phyloP scores from a whole-genome alignment of 2,888 invertebrate genomes.

The Drosophila buzzatii region DNA sequence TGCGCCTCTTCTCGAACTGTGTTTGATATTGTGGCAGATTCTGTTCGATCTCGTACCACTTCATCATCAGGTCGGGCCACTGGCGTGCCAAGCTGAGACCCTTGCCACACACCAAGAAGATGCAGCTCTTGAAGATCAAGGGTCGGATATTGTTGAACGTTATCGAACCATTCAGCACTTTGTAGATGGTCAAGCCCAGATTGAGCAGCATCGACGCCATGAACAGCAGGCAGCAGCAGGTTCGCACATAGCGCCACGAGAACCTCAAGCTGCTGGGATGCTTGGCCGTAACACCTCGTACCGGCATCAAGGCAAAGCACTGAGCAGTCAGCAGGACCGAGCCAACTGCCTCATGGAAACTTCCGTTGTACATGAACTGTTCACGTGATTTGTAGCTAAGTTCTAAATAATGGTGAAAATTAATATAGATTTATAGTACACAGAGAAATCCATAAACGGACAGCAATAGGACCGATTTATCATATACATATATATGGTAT shows the following conservation, averaged over 20 bases:
- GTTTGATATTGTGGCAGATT: conserved; percentile 82
- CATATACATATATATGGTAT: background rate
- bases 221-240: conserved; percentile 72
- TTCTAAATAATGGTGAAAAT: background rate
- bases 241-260: conserved; percentile 80
- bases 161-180: conserved; percentile 70
- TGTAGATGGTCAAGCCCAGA: conserved; percentile 64
- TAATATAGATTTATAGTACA: background rate
- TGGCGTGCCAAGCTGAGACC: conserved; percentile 86
- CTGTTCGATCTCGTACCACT: conserved; percentile 86
- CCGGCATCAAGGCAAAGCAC: conserved; percentile 87
- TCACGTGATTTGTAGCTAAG: conserved; percentile 36
- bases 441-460: background rate
- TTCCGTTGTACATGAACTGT: conserved; percentile 81
- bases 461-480: too few relatives aligned
- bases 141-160: conserved; percentile 83
- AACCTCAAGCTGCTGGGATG: conserved; percentile 85
- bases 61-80: conserved; percentile 86
- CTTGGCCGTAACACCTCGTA: conserved; percentile 85
- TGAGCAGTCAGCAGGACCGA: conserved; percentile 85
- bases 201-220: conserved; percentile 61
- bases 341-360: conserved; percentile 83
- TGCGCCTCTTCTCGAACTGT: conserved; percentile 77
- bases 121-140: conserved; percentile 81
- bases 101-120: conserved; percentile 66